Percentiles rank a stretch among this genome's conserved stretches.
These are phyloP conservation scores for Eueremaeus valkanovi DNA, from an alignment of 2,888 invertebrate species.

Conservation along the genomic window DNA sequence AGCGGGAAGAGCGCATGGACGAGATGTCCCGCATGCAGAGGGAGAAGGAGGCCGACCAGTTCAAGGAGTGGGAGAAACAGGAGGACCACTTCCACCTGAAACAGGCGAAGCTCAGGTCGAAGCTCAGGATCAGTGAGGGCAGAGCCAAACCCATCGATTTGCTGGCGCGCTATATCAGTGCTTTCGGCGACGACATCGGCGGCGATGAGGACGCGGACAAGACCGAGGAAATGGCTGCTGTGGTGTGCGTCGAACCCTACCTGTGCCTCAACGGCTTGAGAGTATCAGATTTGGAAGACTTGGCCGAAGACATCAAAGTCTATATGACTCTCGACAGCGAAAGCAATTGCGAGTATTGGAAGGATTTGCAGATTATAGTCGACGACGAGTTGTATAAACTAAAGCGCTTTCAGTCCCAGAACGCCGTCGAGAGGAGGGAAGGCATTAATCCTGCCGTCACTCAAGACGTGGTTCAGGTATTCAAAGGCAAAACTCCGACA, in stretches of 20 bases:
- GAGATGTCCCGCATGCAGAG: conserved; percentile 79
- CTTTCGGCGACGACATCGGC: conserved; percentile 50
- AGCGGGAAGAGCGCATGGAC: conserved; percentile 57
- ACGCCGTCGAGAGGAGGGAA: conserved; percentile 59
- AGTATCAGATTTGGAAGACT: conserved; percentile 85
- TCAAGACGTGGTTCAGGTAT: conserved; percentile 79
- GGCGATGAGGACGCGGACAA: conserved; percentile 29
- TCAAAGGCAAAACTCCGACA: conserved; percentile 84
- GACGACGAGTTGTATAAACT: conserved; percentile 86
- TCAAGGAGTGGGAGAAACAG: conserved; percentile 88
- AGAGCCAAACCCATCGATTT: conserved; percentile 97
- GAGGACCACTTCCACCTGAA: conserved; percentile 97
- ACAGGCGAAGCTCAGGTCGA: conserved; percentile 87
- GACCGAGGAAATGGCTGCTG: conserved; percentile 57
- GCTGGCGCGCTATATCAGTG: conserved; percentile 89
- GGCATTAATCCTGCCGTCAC: conserved; percentile 88
- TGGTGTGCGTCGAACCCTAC: conserved; percentile 98
- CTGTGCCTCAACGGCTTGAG: conserved; percentile 87
- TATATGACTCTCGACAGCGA: conserved; percentile 91
- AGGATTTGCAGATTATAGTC: conserved; percentile 90
- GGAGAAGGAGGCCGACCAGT: conserved; percentile 82
- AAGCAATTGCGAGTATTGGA: conserved; percentile 87
- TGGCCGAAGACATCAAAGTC: conserved; percentile 90
- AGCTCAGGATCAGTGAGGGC: conserved; percentile 92
- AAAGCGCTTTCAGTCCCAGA: conserved; percentile 62